These are phyloP conservation scores for Monodelphis domestica DNA, from an alignment of 2,797 vertebrate species.

Conservation along the genomic window DNA sequence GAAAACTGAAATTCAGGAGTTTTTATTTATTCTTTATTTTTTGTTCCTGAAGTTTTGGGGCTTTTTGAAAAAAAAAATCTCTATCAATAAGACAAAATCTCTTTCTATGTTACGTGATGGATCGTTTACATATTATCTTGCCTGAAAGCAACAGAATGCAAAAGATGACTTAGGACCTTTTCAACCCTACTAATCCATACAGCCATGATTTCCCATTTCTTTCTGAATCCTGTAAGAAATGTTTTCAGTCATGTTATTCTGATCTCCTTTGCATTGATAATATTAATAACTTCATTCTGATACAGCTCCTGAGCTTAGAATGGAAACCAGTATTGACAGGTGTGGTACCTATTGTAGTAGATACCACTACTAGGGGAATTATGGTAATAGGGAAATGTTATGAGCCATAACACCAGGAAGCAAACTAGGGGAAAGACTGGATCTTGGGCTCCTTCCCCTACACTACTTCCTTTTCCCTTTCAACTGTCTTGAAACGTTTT, in stretches of 20 bases:
- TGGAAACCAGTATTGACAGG: neutral
- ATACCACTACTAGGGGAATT: no score
- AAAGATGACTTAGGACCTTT: neutral
- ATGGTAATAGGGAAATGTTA: no score
- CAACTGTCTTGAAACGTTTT: no score
- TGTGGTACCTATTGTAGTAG: no score
- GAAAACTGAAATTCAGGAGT: neutral
- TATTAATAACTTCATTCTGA: conserved; percentile 14
- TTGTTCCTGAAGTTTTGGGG: neutral
- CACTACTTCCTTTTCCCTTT: no score
- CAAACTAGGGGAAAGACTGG: no score
- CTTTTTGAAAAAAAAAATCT: neutral
- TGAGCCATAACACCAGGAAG: no score
- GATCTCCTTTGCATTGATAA: neutral
- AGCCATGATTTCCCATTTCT: neutral
- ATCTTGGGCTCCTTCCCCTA: no score
- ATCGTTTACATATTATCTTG: conserved; percentile 15
- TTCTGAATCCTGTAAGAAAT: neutral
- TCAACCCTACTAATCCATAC: neutral
- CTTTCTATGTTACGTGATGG: neutral
- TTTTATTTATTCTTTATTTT: neutral
- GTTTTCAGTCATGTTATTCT: neutral
- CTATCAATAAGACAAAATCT: neutral
- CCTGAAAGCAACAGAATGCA: conserved; percentile 2
- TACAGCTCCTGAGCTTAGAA: neutral